phyloP scores from a whole-genome alignment of 2,113 vertebrate species.

The Notechis scutatus region DNA sequence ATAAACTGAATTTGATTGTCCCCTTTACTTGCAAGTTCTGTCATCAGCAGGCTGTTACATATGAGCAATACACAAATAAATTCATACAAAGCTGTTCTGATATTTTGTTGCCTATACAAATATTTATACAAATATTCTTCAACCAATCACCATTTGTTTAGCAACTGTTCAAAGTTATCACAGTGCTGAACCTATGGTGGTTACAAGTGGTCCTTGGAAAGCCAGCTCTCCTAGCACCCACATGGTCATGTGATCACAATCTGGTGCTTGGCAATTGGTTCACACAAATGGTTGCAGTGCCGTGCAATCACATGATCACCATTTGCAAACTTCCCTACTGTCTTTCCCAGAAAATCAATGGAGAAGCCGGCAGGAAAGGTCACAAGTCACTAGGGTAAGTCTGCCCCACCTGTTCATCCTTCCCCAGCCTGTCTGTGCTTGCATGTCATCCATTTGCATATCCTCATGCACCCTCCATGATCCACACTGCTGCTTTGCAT shows the following conservation, averaged over 20 bases:
- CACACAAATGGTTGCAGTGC: neutral
- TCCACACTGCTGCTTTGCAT: neutral
- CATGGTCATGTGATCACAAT: neutral
- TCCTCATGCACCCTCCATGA: neutral
- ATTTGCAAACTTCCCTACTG: neutral
- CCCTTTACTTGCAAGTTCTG: neutral
- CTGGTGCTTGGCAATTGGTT: neutral
- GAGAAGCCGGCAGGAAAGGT: neutral
- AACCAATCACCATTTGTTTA: neutral
- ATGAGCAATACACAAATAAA: neutral
- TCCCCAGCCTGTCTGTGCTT: neutral
- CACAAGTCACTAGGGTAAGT: neutral
- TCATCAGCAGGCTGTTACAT: neutral
- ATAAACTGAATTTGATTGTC: neutral
- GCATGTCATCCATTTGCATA: neutral
- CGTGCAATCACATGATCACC: neutral
- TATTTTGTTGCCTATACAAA: neutral
- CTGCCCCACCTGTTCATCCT: neutral
- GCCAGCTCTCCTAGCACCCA: neutral
- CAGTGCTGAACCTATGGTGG: neutral
- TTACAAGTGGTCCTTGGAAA: neutral
- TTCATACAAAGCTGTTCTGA: neutral
- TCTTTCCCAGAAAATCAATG: neutral
- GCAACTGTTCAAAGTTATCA: neutral
- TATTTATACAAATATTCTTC: neutral